A percentile compares a stretch with the other conserved stretches of the same genome.
Conservation (phyloP, 2,113 vertebrate genomes). For the Planiliza haematocheilus region DNA sequence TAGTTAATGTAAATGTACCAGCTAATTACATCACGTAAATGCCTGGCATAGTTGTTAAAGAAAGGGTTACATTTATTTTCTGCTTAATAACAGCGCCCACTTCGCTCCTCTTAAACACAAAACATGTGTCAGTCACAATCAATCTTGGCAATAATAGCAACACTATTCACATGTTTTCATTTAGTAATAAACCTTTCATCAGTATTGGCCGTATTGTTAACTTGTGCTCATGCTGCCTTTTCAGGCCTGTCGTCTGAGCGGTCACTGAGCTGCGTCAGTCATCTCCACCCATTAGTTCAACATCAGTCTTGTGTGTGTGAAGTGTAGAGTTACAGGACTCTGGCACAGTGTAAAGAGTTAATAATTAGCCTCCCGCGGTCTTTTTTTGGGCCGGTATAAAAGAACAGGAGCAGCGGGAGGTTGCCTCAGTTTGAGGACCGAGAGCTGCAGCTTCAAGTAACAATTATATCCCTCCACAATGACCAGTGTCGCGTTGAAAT, state of each 20-base stretch:
- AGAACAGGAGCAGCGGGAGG: slow-evolving; percentile 25
- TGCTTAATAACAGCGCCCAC: neutral
- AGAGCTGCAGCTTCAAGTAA: slow-evolving; percentile 14
- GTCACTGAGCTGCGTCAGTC: slow-evolving; percentile 16
- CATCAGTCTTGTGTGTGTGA: slow-evolving; percentile 30
- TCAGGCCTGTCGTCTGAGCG: neutral
- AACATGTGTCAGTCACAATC: neutral
- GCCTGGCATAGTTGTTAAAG: too few species aligned
- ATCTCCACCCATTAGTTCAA: slow-evolving; percentile 67
- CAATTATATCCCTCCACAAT: neutral
- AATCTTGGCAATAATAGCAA: neutral
- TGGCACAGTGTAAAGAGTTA: slow-evolving; percentile 41
- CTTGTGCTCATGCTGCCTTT: neutral
- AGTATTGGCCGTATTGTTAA: neutral
- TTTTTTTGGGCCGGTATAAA: slow-evolving; percentile 75
- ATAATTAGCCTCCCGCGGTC: slow-evolving; percentile 44
- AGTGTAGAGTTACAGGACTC: slow-evolving; percentile 59
- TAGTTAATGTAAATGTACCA: too few species aligned
- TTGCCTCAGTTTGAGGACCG: slow-evolving; percentile 14
- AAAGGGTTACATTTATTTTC: too few species aligned
- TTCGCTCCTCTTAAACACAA: neutral
- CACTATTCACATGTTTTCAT: neutral
- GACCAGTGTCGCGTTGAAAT: neutral
- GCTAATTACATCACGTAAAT: too few species aligned
- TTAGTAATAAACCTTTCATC: slow-evolving; percentile 35